Percentiles rank a stretch among this genome's conserved stretches.
These are phyloP conservation scores for Metallyticus violacea DNA, from an alignment of 2,888 invertebrate species.

Conservation along the genomic window DNA sequence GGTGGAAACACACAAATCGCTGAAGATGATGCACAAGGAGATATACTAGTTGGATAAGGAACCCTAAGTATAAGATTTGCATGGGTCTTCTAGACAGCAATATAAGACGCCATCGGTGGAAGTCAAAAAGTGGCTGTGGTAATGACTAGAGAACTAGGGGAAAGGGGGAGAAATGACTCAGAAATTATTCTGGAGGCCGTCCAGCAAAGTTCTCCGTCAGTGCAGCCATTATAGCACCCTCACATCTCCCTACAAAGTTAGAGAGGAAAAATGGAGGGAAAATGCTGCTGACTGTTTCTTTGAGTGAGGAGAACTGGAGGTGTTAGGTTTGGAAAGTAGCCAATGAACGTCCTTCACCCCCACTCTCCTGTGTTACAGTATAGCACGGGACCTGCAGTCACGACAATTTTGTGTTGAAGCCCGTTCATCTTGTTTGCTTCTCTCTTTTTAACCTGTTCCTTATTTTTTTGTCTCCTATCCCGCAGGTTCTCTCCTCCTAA, in stretches of 20 bases:
- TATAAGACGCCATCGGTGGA: not conserved
- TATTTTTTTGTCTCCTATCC: not conserved
- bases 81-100: not conserved
- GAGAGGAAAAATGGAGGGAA: not conserved
- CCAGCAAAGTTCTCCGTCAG: not conserved
- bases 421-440: not conserved
- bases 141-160: not conserved
- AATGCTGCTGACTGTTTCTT: not conserved
- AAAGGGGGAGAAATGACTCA: slow-evolving; percentile 9
- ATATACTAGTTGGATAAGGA: too few relatives aligned
- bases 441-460: not conserved
- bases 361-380: not conserved
- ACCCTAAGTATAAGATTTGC: not conserved
- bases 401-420: not conserved
- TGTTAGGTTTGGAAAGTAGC: slow-evolving; percentile 12
- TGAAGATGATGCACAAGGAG: too few relatives aligned
- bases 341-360: not conserved
- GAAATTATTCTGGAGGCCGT: slow-evolving; percentile 11
- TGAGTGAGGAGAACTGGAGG: not conserved
- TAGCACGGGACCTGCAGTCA: not conserved
- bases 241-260: not conserved
- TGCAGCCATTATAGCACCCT: slow-evolving; percentile 7
- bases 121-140: not conserved
- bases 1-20: too few relatives aligned
- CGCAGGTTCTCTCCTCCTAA: not conserved